Evolutionary conservation across 2,888 invertebrate species (phyloP), one percentile per base, ranked within the genome.

Genomic region (Drosophila planitibia): DNA sequence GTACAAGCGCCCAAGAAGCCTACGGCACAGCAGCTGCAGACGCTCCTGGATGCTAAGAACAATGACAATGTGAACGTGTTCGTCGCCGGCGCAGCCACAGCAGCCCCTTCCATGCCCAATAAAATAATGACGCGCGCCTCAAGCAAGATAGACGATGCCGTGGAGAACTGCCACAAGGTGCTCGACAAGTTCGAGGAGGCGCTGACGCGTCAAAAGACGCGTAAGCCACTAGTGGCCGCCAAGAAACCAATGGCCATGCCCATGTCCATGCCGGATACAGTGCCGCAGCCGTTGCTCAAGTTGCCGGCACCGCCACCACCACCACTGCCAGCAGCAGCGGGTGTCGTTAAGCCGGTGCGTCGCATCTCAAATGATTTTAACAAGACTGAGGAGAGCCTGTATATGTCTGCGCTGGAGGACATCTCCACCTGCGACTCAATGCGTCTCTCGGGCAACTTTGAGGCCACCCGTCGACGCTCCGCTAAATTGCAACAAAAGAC

Each of bases 351-450:
- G 76, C 89, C 94, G 41, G 94, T 95, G 12, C 93, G 93, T 0
- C 93, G 94, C 69, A 93, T 95, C 66, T 96, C 96, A 90, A 96
- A 96, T 93, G 95, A 96, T 61, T 96, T 96, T 76, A 95, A 96
- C 90, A 95, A 95, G 93, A 96, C 96, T 87, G 96, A 96, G 83
- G 96, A 97, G 51, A 96, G 97, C 30, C 93, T 97, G 41, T 97
- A 97, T 86, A 94, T 96, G 91, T 96, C 97, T 72, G 97, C 97
- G 6, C 93, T 96, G 83, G 97, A 97, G 91, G 96, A 96, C 75
- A 94, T 95, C 25, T 93, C 93, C 41, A 90, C 83, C 30, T 81
- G 85, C 52, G 93, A 93, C 64, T 92, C 93, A 6, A 81, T 90
- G 69, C 92, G 93, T n/a, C 74, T 87, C 9, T 93, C 92, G 3